Percentiles rank a stretch among this genome's conserved stretches.
Evolutionary conservation across 1,140 invertebrate species (phyloP).

Genomic region (Latrodectus geometricus): DNA sequence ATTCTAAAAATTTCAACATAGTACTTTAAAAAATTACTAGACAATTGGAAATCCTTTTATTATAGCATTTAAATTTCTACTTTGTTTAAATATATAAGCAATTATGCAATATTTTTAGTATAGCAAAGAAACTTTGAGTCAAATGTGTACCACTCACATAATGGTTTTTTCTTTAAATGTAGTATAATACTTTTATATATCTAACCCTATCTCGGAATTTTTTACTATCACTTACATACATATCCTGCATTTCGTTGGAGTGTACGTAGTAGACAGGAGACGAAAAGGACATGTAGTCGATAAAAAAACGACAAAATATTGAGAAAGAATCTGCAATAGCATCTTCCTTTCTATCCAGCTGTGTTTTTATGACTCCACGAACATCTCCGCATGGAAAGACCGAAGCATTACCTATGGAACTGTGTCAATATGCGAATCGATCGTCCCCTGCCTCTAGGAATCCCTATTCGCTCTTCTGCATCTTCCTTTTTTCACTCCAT

Average conservation of each 20-base stretch:
- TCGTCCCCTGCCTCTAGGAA: slow-evolving; percentile 23
- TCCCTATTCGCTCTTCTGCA: background rate
- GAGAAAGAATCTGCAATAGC: background rate
- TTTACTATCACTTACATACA: background rate
- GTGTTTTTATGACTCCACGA: slow-evolving; percentile 39
- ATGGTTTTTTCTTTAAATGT: too few species aligned
- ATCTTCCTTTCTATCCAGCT: slow-evolving; percentile 19
- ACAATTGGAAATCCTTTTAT: too few species aligned
- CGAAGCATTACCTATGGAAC: slow-evolving; percentile 46
- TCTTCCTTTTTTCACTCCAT: background rate
- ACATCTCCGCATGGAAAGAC: slow-evolving; percentile 31
- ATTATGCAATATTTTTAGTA: too few species aligned
- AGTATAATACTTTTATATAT: background rate
- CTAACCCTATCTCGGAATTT: background rate
- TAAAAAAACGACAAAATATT: background rate
- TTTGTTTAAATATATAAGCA: too few species aligned
- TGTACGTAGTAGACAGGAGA: background rate
- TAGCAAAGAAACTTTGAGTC: too few species aligned
- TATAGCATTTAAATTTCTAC: too few species aligned
- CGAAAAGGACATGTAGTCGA: background rate
- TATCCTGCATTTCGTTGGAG: background rate
- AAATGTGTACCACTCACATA: too few species aligned
- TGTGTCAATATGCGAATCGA: slow-evolving; percentile 47
- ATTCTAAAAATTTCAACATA: too few species aligned
- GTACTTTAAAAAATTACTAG: too few species aligned